Base-by-base conservation (phyloP, 2,113 vertebrate genomes). In the Madoqua kirkii region DNA sequence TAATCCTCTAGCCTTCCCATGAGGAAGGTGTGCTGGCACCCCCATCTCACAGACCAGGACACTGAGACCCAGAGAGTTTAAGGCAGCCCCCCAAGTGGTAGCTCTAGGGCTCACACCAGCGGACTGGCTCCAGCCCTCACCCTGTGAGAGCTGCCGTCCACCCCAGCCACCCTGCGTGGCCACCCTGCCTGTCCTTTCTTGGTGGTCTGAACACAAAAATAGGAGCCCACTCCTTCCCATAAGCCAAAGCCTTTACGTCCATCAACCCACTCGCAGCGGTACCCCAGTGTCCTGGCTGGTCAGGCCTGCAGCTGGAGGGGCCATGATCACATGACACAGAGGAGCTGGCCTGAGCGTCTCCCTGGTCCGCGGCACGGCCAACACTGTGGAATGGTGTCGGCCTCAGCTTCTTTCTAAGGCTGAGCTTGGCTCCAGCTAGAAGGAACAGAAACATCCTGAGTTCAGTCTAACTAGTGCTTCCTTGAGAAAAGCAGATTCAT, bases 311-410 rank as follows among this genome's bases (percentile, higher is more conserved):
- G 43, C 67, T 55, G 3, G 59, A 43, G 43, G 15, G 7, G 10
- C 9, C n/a, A 0, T 19, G 60, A 33, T 19, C 50, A 11, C 1
- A 17, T 27, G 74, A 76, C 85, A 57, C 84, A 36, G 9, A 62
- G 16, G 17, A 21, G 33, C 11, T 8, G 17, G 50, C 36, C 62
- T 74, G 85, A 83, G 76, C 67, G 3, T 31, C 16, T 45, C 27
- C 57, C 55, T 2, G 3, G 60, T 25, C 23, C 54, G 12, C 6
- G 0, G 16, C 9, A 33, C 0, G 13, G 31, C n/a, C 23, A 33
- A 29, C 15, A 7, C 2, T 19, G 7, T 29, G 87, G 54, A 52
- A 67, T 6, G 79, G 8, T 7, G 10, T 36, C 85, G 83, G 31
- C 31, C 79, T 87, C 36, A 0, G 31, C 36, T 40, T 78, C 43